A percentile compares a stretch with the other conserved stretches of the same genome.
phyloP scores from a whole-genome alignment of 2,113 vertebrate genomes.

The Tyto alba region DNA sequence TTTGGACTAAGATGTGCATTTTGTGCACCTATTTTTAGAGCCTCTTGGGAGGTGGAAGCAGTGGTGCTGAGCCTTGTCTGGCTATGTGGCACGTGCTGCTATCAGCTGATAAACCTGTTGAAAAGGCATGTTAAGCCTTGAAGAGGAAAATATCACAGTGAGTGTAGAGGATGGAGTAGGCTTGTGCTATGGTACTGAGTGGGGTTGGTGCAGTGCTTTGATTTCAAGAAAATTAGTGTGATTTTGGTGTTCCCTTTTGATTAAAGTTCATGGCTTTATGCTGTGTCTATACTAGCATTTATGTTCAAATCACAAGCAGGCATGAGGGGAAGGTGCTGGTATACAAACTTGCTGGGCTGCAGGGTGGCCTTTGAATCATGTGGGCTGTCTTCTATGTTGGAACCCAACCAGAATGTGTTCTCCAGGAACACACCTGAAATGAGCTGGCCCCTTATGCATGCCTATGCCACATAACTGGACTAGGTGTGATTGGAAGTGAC shows the following conservation, averaged over 20 bases:
- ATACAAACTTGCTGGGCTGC: neutral
- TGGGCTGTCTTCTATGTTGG: neutral
- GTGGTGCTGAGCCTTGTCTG: neutral
- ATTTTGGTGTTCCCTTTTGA: neutral
- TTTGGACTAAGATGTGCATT: neutral
- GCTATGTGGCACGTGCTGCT: neutral
- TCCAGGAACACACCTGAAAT: rapidly evolving
- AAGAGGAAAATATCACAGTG: neutral
- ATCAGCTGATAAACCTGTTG: neutral
- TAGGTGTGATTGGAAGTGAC: neutral
- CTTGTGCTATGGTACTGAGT: rapidly evolving
- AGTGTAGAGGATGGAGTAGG: neutral
- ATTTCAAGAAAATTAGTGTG: neutral
- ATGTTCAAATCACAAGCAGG: neutral
- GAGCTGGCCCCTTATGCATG: rapidly evolving
- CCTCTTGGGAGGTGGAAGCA: neutral
- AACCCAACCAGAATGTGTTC: neutral
- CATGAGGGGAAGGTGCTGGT: neutral
- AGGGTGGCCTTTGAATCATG: neutral
- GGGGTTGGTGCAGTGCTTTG: neutral
- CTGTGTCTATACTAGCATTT: neutral
- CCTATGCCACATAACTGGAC: rapidly evolving
- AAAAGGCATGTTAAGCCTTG: neutral
- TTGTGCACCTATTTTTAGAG: neutral
- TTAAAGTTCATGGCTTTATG: neutral